phyloP scores from a whole-genome alignment of 1,140 invertebrate genomes.

The Hycleus phaleratus region DNA sequence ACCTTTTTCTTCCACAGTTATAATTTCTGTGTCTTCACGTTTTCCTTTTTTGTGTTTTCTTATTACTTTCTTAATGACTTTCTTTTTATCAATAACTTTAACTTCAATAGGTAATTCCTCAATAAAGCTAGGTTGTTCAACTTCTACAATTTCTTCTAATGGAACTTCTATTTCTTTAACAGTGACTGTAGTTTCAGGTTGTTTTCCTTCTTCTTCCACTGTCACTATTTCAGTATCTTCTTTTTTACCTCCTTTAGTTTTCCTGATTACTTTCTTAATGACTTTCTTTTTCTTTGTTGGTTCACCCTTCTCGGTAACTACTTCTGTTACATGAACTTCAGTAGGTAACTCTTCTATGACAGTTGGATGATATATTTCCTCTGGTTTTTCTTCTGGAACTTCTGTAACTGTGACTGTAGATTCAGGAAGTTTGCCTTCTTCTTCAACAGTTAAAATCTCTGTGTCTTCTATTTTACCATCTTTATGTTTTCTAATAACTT shows the following conservation, averaged over 20 bases:
- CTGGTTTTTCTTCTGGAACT: slow-evolving; percentile 3
- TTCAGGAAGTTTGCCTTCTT: slow-evolving; percentile 20
- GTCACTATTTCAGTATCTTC: slow-evolving; percentile 44
- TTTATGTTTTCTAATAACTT: slow-evolving; percentile 34
- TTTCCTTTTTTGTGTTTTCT: slow-evolving; percentile 35
- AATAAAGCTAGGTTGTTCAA: slow-evolving; percentile 28
- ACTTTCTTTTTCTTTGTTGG: slow-evolving; percentile 30
- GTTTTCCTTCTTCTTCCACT: slow-evolving; percentile 40
- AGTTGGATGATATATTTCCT: slow-evolving; percentile 28
- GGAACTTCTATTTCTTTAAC: slow-evolving; percentile 8
- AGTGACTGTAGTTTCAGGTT: slow-evolving; percentile 30
- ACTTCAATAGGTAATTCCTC: slow-evolving; percentile 24
- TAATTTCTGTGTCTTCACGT: slow-evolving; percentile 29
- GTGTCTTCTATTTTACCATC: slow-evolving; percentile 33
- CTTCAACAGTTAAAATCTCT: slow-evolving; percentile 35
- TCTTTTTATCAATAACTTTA: slow-evolving; percentile 36
- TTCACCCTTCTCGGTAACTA: slow-evolving; percentile 27
- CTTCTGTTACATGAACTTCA: slow-evolving; percentile 35
- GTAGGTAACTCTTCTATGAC: slow-evolving; percentile 37
- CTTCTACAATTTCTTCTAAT: too few relatives aligned
- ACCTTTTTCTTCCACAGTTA: slow-evolving; percentile 34
- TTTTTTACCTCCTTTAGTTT: slow-evolving; percentile 38
- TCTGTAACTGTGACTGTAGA: neutral
- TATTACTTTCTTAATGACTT: slow-evolving; percentile 33
- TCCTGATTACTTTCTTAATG: slow-evolving; percentile 38